Percentiles rank a stretch among this genome's conserved stretches.
phyloP scores from a whole-genome alignment of 2,888 invertebrate species.

The Physocephala rufipes region DNA sequence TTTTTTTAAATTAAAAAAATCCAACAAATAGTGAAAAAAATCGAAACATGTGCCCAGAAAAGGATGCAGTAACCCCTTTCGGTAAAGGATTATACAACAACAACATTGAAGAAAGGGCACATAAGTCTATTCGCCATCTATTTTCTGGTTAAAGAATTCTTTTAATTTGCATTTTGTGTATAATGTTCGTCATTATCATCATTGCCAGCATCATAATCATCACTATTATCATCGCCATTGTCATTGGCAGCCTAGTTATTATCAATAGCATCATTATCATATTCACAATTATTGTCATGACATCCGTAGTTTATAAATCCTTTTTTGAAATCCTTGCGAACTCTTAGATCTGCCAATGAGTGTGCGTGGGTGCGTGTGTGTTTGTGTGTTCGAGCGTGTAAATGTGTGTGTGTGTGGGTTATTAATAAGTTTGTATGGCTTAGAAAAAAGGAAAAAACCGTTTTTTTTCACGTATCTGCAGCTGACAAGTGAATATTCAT shows the following conservation, averaged over 20 bases:
- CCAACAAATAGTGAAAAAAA: conserved; percentile 37
- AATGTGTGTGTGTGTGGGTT: too few species aligned
- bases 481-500: conserved; percentile 66
- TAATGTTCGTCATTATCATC: not conserved
- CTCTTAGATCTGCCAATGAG: too few species aligned
- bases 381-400: too few species aligned
- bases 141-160: conserved; percentile 43
- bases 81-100: conserved; percentile 37
- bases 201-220: not conserved
- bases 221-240: conserved; percentile 10
- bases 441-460: too few species aligned
- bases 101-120: not conserved
- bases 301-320: too few species aligned
- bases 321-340: too few species aligned
- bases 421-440: too few species aligned
- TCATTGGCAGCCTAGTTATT: too few species aligned
- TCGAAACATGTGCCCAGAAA: conserved; percentile 49
- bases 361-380: too few species aligned
- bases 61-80: conserved; percentile 60
- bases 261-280: too few species aligned
- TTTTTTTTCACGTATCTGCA: conserved; percentile 47
- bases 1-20: conserved; percentile 30
- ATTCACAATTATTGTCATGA: too few species aligned
- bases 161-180: conserved; percentile 63
- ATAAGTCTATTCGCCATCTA: not conserved